A percentile compares a stretch with the other conserved stretches of the same genome.
Evolutionary conservation across 2,888 invertebrate species (phyloP).

Genomic region (Pycnomerus fuliginosus): DNA sequence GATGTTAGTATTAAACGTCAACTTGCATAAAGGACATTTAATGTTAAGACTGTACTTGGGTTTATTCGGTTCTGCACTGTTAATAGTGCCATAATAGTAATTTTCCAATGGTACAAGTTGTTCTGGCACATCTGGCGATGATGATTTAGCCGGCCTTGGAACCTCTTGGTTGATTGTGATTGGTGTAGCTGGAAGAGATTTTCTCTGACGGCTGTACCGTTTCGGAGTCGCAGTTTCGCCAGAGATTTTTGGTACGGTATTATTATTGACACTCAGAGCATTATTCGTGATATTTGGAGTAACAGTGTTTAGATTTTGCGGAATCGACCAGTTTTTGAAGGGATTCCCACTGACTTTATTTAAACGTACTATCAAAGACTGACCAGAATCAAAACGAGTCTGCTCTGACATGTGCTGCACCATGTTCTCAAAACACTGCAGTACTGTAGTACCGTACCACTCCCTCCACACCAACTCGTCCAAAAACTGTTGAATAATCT

Average conservation of each 20-base stretch:
- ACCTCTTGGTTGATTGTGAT: slow-evolving; percentile 37
- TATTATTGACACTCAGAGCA: neutral
- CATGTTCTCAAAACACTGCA: slow-evolving; percentile 79
- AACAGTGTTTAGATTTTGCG: too few relatives aligned
- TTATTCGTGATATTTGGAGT: neutral
- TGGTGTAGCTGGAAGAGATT: slow-evolving; percentile 24
- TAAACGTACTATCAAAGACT: slow-evolving; percentile 62
- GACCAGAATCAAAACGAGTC: slow-evolving; percentile 66
- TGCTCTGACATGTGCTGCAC: slow-evolving; percentile 77
- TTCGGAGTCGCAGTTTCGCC: slow-evolving; percentile 27
- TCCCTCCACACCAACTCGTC: slow-evolving; percentile 89
- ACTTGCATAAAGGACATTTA: slow-evolving; percentile 49
- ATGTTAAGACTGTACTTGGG: slow-evolving; percentile 42
- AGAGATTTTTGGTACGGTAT: slow-evolving; percentile 8
- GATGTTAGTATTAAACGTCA: slow-evolving; percentile 66
- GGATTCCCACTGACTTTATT: slow-evolving; percentile 70
- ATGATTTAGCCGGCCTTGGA: slow-evolving; percentile 50
- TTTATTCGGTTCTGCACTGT: slow-evolving; percentile 31
- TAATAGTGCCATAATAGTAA: slow-evolving; percentile 63
- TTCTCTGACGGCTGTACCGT: slow-evolving; percentile 12
- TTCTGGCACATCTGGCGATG: slow-evolving; percentile 48
- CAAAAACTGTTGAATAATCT: slow-evolving; percentile 87
- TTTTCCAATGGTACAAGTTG: slow-evolving; percentile 60
- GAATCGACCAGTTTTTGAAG: slow-evolving; percentile 63
- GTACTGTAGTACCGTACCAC: slow-evolving; percentile 75